These are phyloP conservation scores for Taenioides sp. DNA, from an alignment of 2,797 vertebrate species.

Conservation along the genomic window DNA sequence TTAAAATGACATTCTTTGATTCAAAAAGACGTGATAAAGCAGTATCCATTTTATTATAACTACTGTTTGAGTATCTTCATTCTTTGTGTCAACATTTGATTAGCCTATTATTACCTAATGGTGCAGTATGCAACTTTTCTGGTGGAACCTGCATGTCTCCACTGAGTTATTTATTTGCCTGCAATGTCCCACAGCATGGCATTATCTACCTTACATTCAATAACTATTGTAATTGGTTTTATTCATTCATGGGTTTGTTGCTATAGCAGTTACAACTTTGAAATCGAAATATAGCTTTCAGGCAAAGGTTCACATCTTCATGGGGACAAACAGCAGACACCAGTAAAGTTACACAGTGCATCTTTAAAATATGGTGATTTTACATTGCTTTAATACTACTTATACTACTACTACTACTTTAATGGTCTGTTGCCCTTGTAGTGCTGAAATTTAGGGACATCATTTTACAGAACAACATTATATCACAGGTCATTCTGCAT, in stretches of 20 bases:
- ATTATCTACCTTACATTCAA: not conserved
- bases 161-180: not conserved
- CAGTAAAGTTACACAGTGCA: no score
- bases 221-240: not conserved
- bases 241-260: not conserved
- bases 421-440: not conserved
- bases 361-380: no score
- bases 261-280: no score
- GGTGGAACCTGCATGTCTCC: no score
- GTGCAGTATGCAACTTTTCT: no score
- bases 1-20: conserved; percentile 10
- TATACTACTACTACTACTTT: not conserved
- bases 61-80: not conserved
- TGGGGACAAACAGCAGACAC: no score
- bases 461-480: not conserved
- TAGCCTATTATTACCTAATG: not conserved
- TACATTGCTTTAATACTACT: not conserved
- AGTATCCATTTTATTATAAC: not conserved
- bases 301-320: no score
- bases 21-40: not conserved
- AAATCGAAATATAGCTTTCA: no score
- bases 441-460: not conserved
- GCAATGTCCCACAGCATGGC: not conserved
- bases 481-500: not conserved
- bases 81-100: not conserved